Conservation (phyloP, 2,888 invertebrate species). For the Orchesellides sinensis region DNA sequence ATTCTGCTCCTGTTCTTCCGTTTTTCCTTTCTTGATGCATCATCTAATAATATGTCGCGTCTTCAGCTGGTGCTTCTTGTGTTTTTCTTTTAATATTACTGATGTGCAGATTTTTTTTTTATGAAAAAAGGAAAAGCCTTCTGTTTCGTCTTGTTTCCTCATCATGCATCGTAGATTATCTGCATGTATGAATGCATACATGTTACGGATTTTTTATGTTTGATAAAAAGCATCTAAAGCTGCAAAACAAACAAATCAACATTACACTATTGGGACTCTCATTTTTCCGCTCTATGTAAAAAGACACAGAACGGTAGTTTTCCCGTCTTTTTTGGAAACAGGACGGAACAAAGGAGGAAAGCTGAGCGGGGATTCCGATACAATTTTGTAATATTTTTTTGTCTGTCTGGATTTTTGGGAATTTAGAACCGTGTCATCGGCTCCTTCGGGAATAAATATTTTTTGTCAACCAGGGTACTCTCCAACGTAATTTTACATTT, state of each 20-base stretch:
- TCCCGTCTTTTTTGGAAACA: background rate
- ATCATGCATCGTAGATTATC: conserved; percentile 8
- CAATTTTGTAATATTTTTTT: conserved; percentile 21
- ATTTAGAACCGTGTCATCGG: conserved; percentile 45
- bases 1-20: conserved; percentile 42
- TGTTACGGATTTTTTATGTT: background rate
- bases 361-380: conserved; percentile 15
- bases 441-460: conserved; percentile 48
- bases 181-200: background rate
- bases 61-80: background rate
- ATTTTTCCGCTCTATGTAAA: conserved; percentile 51
- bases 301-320: conserved; percentile 45
- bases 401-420: conserved; percentile 10
- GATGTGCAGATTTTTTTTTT: conserved; percentile 4
- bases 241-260: conserved; percentile 44
- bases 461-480: conserved; percentile 9
- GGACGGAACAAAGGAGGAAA: conserved; percentile 24
- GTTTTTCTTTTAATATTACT: background rate
- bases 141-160: background rate
- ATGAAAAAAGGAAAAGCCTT: background rate
- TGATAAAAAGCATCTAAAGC: too few relatives aligned
- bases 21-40: conserved; percentile 18
- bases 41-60: conserved; percentile 4
- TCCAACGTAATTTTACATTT: conserved; percentile 9
- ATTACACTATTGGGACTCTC: conserved; percentile 49